phyloP scores from a whole-genome alignment of 2,113 vertebrate species.

The Bostrychus sinensis region DNA sequence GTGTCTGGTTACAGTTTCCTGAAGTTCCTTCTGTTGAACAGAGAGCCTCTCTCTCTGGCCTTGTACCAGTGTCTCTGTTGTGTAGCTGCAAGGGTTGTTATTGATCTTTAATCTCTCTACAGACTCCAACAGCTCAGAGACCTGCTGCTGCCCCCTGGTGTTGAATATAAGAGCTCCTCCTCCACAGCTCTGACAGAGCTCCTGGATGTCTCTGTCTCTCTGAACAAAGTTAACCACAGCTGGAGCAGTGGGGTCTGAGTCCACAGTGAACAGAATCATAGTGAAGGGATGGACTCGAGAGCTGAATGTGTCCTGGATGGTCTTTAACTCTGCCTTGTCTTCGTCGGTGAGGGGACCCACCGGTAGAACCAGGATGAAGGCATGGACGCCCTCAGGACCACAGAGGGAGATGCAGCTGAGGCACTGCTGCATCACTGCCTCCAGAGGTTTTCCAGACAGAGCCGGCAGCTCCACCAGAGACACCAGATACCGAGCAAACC shows the following conservation, averaged over 20 bases:
- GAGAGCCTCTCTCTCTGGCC: not conserved
- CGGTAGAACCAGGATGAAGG: slow-evolving; percentile 31
- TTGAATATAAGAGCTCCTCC: slow-evolving; percentile 8
- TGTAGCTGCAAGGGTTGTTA: too few relatives aligned
- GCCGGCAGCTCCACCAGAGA: slow-evolving; percentile 48
- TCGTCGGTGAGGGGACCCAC: slow-evolving; percentile 20
- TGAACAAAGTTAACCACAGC: slow-evolving; percentile 1
- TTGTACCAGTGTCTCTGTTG: too few relatives aligned
- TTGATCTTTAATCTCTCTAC: too few relatives aligned
- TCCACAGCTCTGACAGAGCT: not conserved
- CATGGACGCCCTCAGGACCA: too few relatives aligned
- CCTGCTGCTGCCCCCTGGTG: slow-evolving; percentile 14
- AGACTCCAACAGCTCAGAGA: slow-evolving; percentile 2
- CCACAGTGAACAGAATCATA: slow-evolving; percentile 30
- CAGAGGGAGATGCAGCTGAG: slow-evolving; percentile 29
- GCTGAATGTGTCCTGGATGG: slow-evolving; percentile 26
- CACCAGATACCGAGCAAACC: too few relatives aligned
- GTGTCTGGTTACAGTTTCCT: too few relatives aligned
- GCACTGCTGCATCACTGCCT: slow-evolving; percentile 4
- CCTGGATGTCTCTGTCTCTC: not conserved
- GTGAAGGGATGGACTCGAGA: slow-evolving; percentile 21
- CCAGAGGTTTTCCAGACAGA: slow-evolving; percentile 27
- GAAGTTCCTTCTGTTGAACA: too few relatives aligned
- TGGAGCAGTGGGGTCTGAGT: slow-evolving; percentile 6
- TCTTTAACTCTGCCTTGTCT: slow-evolving; percentile 48